phyloP scores from a whole-genome alignment of 2,797 vertebrate genomes.

The Mormyrops boulengeri region DNA sequence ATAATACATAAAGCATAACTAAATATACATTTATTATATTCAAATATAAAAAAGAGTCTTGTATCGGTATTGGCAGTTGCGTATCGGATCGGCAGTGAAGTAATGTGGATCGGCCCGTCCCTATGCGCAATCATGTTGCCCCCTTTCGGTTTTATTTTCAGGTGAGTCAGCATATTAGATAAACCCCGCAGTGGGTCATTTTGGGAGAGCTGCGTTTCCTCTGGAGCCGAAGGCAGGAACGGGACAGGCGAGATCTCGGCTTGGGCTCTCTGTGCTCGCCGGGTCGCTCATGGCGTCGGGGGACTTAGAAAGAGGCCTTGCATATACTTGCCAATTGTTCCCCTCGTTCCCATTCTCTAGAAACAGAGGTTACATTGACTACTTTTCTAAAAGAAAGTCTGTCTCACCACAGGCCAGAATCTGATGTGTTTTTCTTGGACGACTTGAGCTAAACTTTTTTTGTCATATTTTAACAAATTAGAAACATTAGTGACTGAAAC shows the following conservation, averaged over 20 bases:
- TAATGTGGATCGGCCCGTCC: no score
- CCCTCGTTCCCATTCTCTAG: constrained; percentile 51
- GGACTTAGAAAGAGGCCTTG: background rate
- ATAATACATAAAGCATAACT: background rate
- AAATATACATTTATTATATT: background rate
- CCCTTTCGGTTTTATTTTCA: background rate
- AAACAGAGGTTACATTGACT: constrained; percentile 64
- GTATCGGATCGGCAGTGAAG: background rate
- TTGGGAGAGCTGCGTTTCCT: background rate
- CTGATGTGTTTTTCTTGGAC: constrained; percentile 71
- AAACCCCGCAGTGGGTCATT: background rate
- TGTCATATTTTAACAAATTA: constrained; percentile 70
- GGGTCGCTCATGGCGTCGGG: constrained; percentile 10
- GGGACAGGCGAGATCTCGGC: constrained; percentile 1
- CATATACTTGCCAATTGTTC: constrained; percentile 30
- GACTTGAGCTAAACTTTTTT: constrained; percentile 51
- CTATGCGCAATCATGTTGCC: background rate
- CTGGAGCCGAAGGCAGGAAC: background rate
- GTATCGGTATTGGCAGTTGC: background rate
- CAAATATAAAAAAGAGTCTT: background rate
- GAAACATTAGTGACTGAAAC: constrained; percentile 68
- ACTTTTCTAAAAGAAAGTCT: constrained; percentile 60
- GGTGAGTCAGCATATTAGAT: background rate
- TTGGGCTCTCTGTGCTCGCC: background rate
- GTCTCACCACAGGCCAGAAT: constrained; percentile 51